Evolutionary conservation across 2,113 vertebrate species (phyloP).

Genomic region (Phainopepla nitens): DNA sequence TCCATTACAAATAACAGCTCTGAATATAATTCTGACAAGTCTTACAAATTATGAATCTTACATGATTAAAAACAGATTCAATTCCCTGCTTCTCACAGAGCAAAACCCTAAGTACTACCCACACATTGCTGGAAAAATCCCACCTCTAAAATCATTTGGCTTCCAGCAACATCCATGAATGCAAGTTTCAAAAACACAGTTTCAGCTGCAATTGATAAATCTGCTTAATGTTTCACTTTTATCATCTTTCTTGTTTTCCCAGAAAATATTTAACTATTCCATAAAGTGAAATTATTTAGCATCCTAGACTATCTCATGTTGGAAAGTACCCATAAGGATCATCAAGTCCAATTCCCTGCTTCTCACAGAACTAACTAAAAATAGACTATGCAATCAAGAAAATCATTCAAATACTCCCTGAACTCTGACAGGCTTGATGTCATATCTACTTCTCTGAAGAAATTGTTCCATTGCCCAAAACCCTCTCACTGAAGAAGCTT

Average conservation of each 20-base stretch:
- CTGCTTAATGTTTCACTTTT: not conserved
- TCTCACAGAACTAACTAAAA: not conserved
- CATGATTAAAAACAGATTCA: not conserved
- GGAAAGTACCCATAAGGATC: not conserved
- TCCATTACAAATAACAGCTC: not conserved
- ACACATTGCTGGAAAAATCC: not conserved
- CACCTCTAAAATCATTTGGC: not conserved
- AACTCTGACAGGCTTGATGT: not conserved
- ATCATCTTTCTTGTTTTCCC: not conserved
- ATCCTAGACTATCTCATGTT: not conserved
- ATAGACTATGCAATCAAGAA: not conserved
- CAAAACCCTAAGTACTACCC: not conserved
- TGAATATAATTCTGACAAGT: not conserved
- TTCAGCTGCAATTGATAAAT: not conserved
- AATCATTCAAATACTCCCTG: accelerated
- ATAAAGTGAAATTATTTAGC: not conserved
- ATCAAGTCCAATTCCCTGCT: not conserved
- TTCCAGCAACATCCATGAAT: not conserved
- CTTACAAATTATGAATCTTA: not conserved
- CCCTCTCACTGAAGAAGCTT: not conserved
- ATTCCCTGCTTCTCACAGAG: no score
- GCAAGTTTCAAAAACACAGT: not conserved
- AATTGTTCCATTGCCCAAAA: not conserved
- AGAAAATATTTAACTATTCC: not conserved
- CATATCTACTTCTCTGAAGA: accelerated